These are phyloP conservation scores for Apteryx mantelli DNA, from an alignment of 2,113 vertebrate genomes.

Conservation along the genomic window DNA sequence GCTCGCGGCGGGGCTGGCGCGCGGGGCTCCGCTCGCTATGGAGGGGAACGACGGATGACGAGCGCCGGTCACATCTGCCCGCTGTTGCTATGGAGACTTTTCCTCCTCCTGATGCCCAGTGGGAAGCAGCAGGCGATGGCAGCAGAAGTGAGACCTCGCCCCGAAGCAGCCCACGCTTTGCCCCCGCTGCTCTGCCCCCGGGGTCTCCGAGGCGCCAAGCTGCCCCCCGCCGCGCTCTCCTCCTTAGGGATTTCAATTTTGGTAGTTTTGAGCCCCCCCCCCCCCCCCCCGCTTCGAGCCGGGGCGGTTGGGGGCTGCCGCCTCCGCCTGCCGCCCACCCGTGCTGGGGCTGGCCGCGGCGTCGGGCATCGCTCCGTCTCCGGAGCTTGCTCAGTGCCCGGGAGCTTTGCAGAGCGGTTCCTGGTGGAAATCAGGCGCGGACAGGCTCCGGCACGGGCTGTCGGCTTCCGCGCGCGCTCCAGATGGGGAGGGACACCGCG, in stretches of 20 bases:
- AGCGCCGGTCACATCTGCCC: constrained; percentile 5
- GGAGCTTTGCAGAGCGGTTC: not conserved
- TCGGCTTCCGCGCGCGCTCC: not conserved
- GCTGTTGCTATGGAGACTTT: constrained; percentile 55
- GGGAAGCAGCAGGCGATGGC: not conserved
- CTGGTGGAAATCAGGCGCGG: not conserved
- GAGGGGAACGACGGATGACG: not conserved
- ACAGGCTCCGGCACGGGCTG: not conserved
- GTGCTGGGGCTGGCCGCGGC: not conserved
- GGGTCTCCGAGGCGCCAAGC: not conserved
- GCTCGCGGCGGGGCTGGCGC: fast-evolving
- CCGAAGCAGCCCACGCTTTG: not conserved
- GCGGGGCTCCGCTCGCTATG: not conserved
- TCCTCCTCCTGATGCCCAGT: constrained; percentile 7
- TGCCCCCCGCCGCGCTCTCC: not conserved
- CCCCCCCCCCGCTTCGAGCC: not conserved
- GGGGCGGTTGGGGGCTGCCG: not conserved
- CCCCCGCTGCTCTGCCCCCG: too few relatives aligned
- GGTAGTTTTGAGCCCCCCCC: not conserved
- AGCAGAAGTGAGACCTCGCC: not conserved
- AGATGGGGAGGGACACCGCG: not conserved
- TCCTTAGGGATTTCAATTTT: not conserved
- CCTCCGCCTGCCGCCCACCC: not conserved
- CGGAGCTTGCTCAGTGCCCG: not conserved
- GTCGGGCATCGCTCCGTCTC: fast-evolving